phyloP scores from a whole-genome alignment of 2,113 vertebrate genomes.

The Laticauda colubrina region DNA sequence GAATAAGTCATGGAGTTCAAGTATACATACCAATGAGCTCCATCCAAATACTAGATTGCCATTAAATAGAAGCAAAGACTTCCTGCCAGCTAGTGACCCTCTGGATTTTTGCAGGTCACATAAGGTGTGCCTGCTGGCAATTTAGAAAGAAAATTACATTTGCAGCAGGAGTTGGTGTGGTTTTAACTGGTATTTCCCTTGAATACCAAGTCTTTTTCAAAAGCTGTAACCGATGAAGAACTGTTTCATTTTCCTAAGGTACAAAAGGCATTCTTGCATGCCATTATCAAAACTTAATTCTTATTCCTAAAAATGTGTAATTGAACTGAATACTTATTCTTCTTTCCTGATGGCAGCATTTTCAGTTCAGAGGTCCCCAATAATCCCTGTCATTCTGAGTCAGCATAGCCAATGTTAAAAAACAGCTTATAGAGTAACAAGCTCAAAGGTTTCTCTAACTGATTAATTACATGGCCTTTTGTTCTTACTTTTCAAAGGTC shows the following conservation, averaged over 20 bases:
- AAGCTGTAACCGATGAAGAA: not conserved
- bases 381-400: not conserved
- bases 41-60: not conserved
- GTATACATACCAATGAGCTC: not conserved
- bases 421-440: not conserved
- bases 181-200: not conserved
- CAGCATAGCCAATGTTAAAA: not conserved
- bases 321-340: not conserved
- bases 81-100: not conserved
- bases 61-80: not conserved
- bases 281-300: not conserved
- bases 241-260: constrained; percentile 26
- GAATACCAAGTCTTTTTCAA: not conserved
- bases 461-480: not conserved
- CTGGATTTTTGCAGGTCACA: not conserved
- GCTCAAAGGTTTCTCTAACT: not conserved
- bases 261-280: not conserved
- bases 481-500: not conserved
- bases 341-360: not conserved
- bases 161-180: not conserved
- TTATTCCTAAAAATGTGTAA: not conserved
- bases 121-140: not conserved
- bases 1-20: not conserved
- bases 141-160: not conserved
- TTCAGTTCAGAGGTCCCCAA: not conserved